Conservation (phyloP, 2,888 invertebrate species). For the Meliscaeva auricollis region DNA sequence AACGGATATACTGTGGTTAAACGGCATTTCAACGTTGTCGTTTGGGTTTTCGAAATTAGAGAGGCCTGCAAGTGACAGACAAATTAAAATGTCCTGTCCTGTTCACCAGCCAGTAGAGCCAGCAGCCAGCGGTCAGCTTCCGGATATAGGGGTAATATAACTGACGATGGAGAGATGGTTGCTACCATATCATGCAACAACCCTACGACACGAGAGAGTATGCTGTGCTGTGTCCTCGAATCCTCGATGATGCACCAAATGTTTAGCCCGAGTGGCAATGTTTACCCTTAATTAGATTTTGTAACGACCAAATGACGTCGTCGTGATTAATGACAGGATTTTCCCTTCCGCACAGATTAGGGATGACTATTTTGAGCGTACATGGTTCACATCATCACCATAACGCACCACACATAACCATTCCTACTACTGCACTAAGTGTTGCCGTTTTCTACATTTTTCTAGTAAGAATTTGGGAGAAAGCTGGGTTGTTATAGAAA, state of each 20-base stretch:
- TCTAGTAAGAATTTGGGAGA: no score
- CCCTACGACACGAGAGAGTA: slow-evolving; percentile 37
- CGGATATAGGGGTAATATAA: slow-evolving; percentile 67
- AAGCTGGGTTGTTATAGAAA: no score
- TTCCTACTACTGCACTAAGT: slow-evolving; percentile 23
- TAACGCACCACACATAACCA: slow-evolving; percentile 12
- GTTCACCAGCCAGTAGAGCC: slow-evolving; percentile 39
- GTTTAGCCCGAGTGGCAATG: slow-evolving; percentile 73
- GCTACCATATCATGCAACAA: slow-evolving; percentile 43
- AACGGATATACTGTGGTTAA: slow-evolving; percentile 55
- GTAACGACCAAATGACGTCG: slow-evolving; percentile 77
- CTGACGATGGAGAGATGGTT: slow-evolving; percentile 28
- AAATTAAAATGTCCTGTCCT: slow-evolving; percentile 75
- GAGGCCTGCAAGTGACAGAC: slow-evolving; percentile 73
- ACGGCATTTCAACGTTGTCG: slow-evolving; percentile 64
- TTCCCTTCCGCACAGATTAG: slow-evolving; percentile 73
- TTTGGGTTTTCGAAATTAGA: slow-evolving; percentile 29
- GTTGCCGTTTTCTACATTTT: slow-evolving; percentile 2
- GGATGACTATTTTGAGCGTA: slow-evolving; percentile 68
- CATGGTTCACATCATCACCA: slow-evolving; percentile 34
- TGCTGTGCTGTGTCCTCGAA: background rate
- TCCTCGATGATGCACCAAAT: slow-evolving; percentile 63
- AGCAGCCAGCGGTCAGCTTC: slow-evolving; percentile 64
- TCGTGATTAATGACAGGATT: slow-evolving; percentile 77
- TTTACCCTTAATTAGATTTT: slow-evolving; percentile 78